Percentiles rank a stretch among this genome's conserved stretches.
These are phyloP conservation scores for Cantharis lateralis DNA, from an alignment of 2,888 invertebrate species.

Conservation along the genomic window DNA sequence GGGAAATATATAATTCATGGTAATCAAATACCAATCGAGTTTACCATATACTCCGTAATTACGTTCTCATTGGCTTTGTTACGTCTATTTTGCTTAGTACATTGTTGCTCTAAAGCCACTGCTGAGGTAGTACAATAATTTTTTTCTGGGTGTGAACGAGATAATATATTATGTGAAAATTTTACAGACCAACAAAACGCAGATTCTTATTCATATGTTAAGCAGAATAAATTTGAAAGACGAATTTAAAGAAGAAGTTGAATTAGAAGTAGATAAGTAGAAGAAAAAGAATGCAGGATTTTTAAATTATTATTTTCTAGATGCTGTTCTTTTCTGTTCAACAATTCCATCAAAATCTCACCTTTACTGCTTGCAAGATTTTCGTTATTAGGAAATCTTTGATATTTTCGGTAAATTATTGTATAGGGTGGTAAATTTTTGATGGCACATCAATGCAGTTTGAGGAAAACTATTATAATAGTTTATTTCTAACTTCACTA, in stretches of 20 bases:
- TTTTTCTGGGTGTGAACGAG: neutral
- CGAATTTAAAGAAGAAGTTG: constrained; percentile 4
- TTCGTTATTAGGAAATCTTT: constrained; percentile 18
- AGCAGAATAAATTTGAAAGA: neutral
- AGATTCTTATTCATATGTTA: neutral
- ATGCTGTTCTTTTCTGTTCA: constrained; percentile 18
- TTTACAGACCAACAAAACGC: neutral
- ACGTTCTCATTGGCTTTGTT: neutral
- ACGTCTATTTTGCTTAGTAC: neutral
- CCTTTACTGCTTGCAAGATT: constrained; percentile 18
- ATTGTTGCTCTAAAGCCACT: neutral
- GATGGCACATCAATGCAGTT: too few species aligned
- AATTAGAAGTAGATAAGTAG: neutral
- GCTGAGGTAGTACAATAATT: neutral
- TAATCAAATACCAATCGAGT: neutral
- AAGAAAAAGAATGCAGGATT: neutral
- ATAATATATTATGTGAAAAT: neutral
- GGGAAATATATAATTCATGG: constrained; percentile 1
- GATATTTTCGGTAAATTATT: constrained; percentile 8
- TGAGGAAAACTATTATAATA: too few species aligned
- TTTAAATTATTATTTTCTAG: neutral
- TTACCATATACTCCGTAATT: neutral
- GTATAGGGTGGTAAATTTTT: too few species aligned
- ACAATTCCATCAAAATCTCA: constrained; percentile 14
- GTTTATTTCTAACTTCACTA: too few species aligned